Conservation (phyloP, 1,140 invertebrate genomes). For the Drosophila sucinea region DNA sequence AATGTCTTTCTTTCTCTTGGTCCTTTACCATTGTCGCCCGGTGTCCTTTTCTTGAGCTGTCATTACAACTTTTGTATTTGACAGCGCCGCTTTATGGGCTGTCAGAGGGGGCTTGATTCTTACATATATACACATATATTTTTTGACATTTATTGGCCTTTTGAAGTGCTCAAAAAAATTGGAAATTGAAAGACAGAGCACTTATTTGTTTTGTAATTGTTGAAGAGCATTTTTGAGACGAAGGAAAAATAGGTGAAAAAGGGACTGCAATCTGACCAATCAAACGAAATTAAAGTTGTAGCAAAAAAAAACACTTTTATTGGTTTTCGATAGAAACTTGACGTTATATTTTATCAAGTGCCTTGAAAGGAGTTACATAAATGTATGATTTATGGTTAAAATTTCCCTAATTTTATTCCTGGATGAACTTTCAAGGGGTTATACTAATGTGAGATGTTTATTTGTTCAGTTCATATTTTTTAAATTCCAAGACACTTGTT, state of each 20-base stretch:
- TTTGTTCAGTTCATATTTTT: no score
- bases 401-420: no score
- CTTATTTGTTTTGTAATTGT: constrained; percentile 13
- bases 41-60: constrained; percentile 12
- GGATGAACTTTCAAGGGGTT: no score
- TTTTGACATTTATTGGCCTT: constrained; percentile 60
- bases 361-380: no score
- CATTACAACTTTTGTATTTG: constrained; percentile 53
- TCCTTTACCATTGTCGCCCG: constrained; percentile 27
- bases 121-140: constrained; percentile 31
- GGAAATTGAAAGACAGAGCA: constrained; percentile 12
- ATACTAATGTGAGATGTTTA: no score
- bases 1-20: constrained; percentile 45
- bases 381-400: no score
- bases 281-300: neutral
- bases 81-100: constrained; percentile 48
- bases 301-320: no score
- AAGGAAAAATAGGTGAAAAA: constrained; percentile 1
- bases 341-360: no score
- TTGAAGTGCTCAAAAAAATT: constrained; percentile 39
- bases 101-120: constrained; percentile 34
- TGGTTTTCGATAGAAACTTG: no score
- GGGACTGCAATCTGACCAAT: neutral
- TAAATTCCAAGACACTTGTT: no score
- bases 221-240: neutral